Percentiles rank a stretch among this genome's conserved stretches.
Evolutionary conservation across 2,797 vertebrate genomes (phyloP).

Genomic region (Serranus cabrilla): DNA sequence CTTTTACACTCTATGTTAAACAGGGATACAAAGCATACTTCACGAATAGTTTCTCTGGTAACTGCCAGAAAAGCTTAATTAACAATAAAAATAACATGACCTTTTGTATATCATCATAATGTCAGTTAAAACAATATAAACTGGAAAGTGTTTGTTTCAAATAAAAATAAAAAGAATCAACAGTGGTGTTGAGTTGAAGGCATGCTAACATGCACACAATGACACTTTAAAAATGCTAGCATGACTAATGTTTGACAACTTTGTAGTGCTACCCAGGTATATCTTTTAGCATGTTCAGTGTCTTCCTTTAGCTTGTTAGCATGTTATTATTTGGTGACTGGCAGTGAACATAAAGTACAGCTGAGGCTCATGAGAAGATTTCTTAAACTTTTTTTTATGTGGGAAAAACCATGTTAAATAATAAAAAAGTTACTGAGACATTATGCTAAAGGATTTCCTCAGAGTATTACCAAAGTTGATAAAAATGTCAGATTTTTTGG

Average conservation of each 20-base stretch:
- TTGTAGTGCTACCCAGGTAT: background rate
- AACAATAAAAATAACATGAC: background rate
- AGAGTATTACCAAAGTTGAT: background rate
- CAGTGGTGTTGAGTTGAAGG: no score
- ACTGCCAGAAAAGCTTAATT: background rate
- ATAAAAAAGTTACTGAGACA: no score
- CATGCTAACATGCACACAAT: background rate
- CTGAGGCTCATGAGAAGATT: background rate
- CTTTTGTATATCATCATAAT: background rate
- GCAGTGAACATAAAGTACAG: background rate
- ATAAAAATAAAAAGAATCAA: no score
- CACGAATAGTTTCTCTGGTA: slow-evolving; percentile 1
- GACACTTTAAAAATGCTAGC: no score
- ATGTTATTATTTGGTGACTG: slow-evolving; percentile 2
- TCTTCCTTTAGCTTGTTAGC: background rate
- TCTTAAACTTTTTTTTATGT: no score
- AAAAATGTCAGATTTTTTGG: background rate
- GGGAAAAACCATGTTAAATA: no score
- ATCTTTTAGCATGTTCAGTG: background rate
- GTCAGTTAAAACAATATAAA: background rate
- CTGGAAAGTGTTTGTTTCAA: background rate
- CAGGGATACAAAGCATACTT: slow-evolving; percentile 10
- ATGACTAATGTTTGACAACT: background rate
- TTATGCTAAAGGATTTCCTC: background rate
- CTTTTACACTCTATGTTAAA: no score